Evolutionary conservation across 2,113 vertebrate genomes (phyloP).

Genomic region (Peromyscus maniculatus): DNA sequence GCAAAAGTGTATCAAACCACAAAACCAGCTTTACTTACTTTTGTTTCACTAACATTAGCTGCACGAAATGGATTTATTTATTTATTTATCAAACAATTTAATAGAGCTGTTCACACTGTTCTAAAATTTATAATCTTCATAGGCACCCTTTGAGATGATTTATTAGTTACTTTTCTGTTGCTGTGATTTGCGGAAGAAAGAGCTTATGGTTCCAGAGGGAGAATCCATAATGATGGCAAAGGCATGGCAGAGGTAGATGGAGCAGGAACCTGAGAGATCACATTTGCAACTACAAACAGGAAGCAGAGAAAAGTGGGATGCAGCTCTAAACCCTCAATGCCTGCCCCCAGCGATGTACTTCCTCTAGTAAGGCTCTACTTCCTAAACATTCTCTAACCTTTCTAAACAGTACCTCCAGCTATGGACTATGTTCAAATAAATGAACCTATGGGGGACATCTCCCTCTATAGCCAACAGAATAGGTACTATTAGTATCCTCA

Average conservation of each 20-base stretch:
- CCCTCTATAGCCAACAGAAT: not conserved
- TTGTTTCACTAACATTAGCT: not conserved
- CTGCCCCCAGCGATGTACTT: not conserved
- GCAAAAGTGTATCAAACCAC: not conserved
- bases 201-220: not conserved
- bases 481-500: not conserved
- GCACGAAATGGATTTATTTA: not conserved
- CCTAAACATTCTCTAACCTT: not conserved
- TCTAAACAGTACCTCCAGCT: not conserved
- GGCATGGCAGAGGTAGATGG: not conserved
- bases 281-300: not conserved
- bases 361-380: not conserved
- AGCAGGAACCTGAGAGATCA: not conserved
- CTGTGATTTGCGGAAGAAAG: not conserved
- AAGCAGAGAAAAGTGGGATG: not conserved
- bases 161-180: not conserved
- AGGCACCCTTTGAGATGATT: not conserved
- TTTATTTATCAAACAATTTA: not conserved
- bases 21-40: not conserved
- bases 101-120: not conserved
- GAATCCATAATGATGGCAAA: not conserved
- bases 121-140: conserved; percentile 30
- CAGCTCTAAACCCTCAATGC: not conserved
- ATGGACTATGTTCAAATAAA: not conserved
- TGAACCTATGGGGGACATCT: not conserved